Conservation (phyloP, 2,113 vertebrate species). For the Patagioenas fasciata region DNA sequence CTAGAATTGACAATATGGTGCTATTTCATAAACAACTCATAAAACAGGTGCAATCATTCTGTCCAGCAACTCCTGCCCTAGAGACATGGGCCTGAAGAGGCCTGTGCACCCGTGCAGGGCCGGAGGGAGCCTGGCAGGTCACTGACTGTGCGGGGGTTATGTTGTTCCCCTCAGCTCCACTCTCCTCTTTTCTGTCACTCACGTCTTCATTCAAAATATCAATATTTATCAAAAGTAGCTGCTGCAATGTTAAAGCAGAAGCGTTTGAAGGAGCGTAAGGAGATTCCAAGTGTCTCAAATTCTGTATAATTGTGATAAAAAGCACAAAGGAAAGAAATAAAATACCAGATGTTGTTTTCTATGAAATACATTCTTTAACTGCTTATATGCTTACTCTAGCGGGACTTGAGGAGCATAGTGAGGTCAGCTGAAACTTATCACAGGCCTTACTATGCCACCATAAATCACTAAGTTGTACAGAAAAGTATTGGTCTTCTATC, state of each 20-base stretch:
- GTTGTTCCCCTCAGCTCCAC: background rate
- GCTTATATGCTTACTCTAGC: background rate
- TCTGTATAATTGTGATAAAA: background rate
- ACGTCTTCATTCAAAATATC: background rate
- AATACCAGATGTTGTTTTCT: background rate
- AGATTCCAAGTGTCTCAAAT: background rate
- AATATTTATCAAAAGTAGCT: background rate
- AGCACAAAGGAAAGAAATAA: background rate
- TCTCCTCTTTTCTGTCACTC: background rate
- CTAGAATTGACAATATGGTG: background rate
- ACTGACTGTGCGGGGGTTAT: accelerated
- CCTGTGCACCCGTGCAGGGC: background rate
- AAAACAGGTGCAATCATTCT: background rate
- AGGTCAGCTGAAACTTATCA: background rate
- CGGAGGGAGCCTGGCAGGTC: background rate
- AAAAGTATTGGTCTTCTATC: background rate
- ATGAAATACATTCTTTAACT: background rate
- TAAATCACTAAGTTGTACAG: background rate
- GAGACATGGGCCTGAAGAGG: too few species aligned
- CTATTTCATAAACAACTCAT: background rate
- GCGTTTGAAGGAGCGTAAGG: background rate
- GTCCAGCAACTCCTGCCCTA: background rate
- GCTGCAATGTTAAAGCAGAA: background rate
- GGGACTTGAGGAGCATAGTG: background rate
- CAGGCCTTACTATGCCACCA: background rate